Conservation (phyloP, 2,888 invertebrate genomes). For the Phaonia tiefii region DNA sequence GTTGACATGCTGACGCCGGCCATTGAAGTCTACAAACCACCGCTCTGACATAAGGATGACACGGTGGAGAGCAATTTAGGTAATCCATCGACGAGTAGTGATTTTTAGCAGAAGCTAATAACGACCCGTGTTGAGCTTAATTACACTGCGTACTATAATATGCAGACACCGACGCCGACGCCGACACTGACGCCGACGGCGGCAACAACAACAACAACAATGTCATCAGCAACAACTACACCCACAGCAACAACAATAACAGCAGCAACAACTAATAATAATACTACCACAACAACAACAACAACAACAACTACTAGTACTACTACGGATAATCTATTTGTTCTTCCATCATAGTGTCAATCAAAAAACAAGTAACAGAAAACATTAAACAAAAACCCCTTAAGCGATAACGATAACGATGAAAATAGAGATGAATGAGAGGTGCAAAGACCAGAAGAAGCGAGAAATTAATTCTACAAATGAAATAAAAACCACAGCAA, state of each 20-base stretch:
- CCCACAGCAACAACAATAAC: constrained; percentile 58
- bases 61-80: constrained; percentile 81
- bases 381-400: too few species aligned
- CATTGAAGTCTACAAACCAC: constrained; percentile 81
- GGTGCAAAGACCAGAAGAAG: constrained; percentile 1
- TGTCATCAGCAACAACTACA: constrained; percentile 67
- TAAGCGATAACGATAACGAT: constrained; percentile 63
- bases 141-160: constrained; percentile 51
- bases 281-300: constrained; percentile 42
- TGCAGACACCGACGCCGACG: constrained; percentile 66
- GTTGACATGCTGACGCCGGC: constrained; percentile 84
- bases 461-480: neutral
- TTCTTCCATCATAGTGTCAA: constrained; percentile 81
- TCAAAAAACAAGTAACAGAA: constrained; percentile 69
- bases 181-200: constrained; percentile 39
- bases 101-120: constrained; percentile 80
- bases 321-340: constrained; percentile 80
- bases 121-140: constrained; percentile 76
- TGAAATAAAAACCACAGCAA: constrained; percentile 3
- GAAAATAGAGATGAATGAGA: constrained; percentile 19
- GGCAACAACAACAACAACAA: constrained; percentile 31
- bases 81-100: constrained; percentile 81
- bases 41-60: constrained; percentile 81
- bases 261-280: constrained; percentile 53
- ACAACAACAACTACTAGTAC: constrained; percentile 55